These are phyloP conservation scores for Epinephelus cyanopodus DNA, from an alignment of 2,113 vertebrate species.

Conservation along the genomic window DNA sequence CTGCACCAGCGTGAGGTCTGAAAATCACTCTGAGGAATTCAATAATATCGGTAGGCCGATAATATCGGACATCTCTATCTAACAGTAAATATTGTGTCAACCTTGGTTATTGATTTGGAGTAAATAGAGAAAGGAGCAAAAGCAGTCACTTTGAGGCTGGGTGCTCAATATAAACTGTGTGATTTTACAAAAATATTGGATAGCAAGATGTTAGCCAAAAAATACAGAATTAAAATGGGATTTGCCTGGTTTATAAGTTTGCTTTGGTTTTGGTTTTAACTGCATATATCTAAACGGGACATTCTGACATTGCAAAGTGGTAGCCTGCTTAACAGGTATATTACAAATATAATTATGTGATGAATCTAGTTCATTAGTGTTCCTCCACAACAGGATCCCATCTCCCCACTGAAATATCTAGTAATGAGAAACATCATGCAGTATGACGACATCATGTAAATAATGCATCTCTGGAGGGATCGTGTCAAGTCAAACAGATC, in stretches of 20 bases:
- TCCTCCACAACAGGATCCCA: not conserved
- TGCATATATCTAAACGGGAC: too few species aligned
- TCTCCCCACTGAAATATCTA: constrained; percentile 23
- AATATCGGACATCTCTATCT: too few species aligned
- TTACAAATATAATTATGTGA: too few species aligned
- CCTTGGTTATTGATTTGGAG: too few species aligned
- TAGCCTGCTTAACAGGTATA: too few species aligned
- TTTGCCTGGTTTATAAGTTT: not conserved
- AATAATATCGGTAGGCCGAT: constrained; percentile 86
- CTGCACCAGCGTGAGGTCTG: too few species aligned
- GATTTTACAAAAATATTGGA: not conserved
- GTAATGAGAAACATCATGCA: constrained; percentile 42
- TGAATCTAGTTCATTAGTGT: too few species aligned
- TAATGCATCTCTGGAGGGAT: constrained; percentile 63
- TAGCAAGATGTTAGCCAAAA: not conserved
- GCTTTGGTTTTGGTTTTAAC: not conserved
- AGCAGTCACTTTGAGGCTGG: not conserved
- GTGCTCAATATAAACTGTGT: not conserved
- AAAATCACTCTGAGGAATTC: too few species aligned
- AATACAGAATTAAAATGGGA: not conserved
- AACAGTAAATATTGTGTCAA: too few species aligned
- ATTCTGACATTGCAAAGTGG: too few species aligned
- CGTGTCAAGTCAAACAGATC: constrained; percentile 7
- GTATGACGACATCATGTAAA: constrained; percentile 39
- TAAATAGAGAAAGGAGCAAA: too few species aligned